A percentile compares a stretch with the other conserved stretches of the same genome.
phyloP scores from a whole-genome alignment of 2,888 invertebrate genomes.

The Tachina grossa region DNA sequence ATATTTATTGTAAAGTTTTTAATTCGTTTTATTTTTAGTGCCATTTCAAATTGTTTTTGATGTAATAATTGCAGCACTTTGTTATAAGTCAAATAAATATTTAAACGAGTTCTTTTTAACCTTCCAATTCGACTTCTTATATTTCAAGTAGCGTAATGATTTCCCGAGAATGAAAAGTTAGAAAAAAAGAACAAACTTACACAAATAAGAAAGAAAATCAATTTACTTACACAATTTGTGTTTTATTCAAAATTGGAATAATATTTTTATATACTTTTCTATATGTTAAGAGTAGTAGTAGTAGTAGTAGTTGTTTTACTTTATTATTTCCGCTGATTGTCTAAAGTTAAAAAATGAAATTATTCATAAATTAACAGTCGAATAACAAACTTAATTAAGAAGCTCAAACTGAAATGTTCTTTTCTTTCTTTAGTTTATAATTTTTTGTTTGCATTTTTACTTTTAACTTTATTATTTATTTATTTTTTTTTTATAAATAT shows the following conservation, averaged over 20 bases:
- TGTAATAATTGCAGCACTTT: constrained; percentile 5
- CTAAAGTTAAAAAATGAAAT: constrained; percentile 67
- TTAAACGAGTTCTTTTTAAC: not conserved
- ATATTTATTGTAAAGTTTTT: constrained; percentile 76
- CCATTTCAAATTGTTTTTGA: constrained; percentile 51
- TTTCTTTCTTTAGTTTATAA: constrained; percentile 55
- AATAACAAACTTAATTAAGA: constrained; percentile 50
- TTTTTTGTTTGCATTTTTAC: constrained; percentile 55
- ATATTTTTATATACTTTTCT: constrained; percentile 37
- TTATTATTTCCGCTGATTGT: constrained; percentile 71
- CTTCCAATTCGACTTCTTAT: constrained; percentile 6
- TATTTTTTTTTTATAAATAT: constrained; percentile 19
- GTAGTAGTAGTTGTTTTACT: constrained; percentile 55
- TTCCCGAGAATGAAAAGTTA: constrained; percentile 15
- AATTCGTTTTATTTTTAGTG: constrained; percentile 66
- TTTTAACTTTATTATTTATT: constrained; percentile 9
- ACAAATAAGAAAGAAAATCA: not conserved
- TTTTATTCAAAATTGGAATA: not conserved
- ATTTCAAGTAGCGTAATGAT: constrained; percentile 41
- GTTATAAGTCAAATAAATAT: constrained; percentile 39
- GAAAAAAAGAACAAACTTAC: not conserved
- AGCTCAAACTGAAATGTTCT: constrained; percentile 63
- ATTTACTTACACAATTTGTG: not conserved
- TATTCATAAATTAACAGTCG: constrained; percentile 49
- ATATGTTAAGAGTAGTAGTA: constrained; percentile 34